Evolutionary conservation across 1,140 invertebrate genomes (phyloP).

Genomic region (Dolichoris vasculosae): DNA sequence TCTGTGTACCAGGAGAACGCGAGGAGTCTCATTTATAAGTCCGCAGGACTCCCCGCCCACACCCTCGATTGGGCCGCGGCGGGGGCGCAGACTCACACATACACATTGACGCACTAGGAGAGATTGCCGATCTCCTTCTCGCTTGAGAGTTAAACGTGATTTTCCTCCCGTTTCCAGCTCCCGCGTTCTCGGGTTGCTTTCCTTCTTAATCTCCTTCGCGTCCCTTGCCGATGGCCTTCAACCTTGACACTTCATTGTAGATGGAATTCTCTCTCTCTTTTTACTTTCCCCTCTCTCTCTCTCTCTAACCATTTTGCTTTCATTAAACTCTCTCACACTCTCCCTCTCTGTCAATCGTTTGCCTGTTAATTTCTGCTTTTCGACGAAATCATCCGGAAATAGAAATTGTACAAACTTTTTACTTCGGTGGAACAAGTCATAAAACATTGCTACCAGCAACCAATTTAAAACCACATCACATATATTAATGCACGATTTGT

Average conservation of each 20-base stretch:
- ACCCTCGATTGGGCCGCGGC: conserved; percentile 57
- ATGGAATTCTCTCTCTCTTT: neutral
- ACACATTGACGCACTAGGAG: neutral
- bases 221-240: conserved; percentile 55
- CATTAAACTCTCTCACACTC: conserved; percentile 35
- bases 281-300: neutral
- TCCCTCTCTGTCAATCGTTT: conserved; percentile 13
- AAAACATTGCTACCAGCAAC: no score
- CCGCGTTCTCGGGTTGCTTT: neutral
- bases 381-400: neutral
- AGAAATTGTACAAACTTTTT: no score
- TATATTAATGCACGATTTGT: no score
- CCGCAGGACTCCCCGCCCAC: conserved; percentile 61
- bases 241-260: conserved; percentile 66
- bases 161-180: neutral
- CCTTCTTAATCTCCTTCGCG: conserved; percentile 22
- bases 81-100: neutral
- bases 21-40: conserved; percentile 69
- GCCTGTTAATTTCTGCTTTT: neutral
- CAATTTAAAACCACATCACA: no score
- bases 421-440: no score
- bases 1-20: conserved; percentile 70
- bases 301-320: conserved; percentile 44
- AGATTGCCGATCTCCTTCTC: neutral
- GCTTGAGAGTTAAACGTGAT: neutral